Base-by-base conservation (phyloP, 2,113 vertebrate species). In the Salminus brasiliensis region DNA sequence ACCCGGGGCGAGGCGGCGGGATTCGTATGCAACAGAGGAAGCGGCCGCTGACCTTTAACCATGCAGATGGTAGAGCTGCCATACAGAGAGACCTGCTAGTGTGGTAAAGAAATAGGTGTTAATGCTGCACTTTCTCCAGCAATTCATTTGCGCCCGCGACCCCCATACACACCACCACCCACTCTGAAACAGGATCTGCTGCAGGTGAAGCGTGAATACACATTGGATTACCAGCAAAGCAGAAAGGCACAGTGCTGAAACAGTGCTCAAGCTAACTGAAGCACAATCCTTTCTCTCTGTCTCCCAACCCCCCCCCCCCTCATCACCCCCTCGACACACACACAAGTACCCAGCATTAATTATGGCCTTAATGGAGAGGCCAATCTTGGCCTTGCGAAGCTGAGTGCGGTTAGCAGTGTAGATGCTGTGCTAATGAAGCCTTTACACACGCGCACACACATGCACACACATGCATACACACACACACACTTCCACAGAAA, bases 401-500 rank as follows among this genome's bases (percentile, higher is more conserved):
- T 45, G 18, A 32, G 60, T 60, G 57, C 9, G 27, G 63, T 72
- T 59, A 45, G 63, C 29, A 78, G 66, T 78, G 69, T 57, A 60
- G 21, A 15, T 60, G 52, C 39, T 55, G 21, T 34, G 29, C 43
- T 72, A 62, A 72, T 79, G 68, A 78, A 78, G 55, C 25, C 57
- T 29, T 62, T 71, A 23, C 77, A 49, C 36, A 39, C 71, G 23
- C 47, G 21, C 60, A 53, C 70, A 65, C 70, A 74, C 53, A 74
- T 36, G 45, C 52, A 25, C 36, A 27, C 65, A 39, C 34, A n/a
- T 32, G n/a, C 63, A 67, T 32, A 41, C 63, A 67, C 25, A 67
- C 66, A 45, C 39, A 69, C 67, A 69, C 67, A 69, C 67, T n/a
- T 36, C n/a, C 67, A 69, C 25, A 55, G 62, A 41, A 62, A 63